These are phyloP conservation scores for Acronicta alni DNA, from an alignment of 2,888 invertebrate genomes.

Conservation along the genomic window DNA sequence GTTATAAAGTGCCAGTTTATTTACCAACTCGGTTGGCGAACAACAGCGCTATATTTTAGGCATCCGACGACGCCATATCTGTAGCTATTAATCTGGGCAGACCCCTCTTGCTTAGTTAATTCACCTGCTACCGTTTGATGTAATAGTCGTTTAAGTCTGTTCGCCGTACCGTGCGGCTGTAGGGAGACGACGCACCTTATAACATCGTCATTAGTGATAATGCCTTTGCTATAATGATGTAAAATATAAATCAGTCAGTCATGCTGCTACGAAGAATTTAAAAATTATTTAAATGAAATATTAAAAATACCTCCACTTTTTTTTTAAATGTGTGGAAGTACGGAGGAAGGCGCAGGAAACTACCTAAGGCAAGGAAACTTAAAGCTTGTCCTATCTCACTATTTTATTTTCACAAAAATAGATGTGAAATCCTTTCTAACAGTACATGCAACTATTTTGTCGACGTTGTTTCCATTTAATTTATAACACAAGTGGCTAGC, in stretches of 20 bases:
- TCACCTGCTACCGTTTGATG: conserved; percentile 75
- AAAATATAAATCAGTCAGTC: conserved; percentile 5
- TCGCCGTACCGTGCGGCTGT: conserved; percentile 60
- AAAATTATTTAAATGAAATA: not conserved
- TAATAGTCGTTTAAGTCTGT: conserved; percentile 72
- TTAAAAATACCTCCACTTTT: not conserved
- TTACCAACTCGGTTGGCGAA: conserved; percentile 48
- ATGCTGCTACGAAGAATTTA: not conserved
- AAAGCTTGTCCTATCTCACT: no score
- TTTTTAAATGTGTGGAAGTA: not conserved
- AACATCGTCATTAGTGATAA: conserved; percentile 67
- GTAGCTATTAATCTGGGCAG: conserved; percentile 75
- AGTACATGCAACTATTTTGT: conserved; percentile 12
- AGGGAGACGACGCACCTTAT: conserved; percentile 54
- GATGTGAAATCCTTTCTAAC: no score
- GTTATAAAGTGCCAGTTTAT: conserved; percentile 37
- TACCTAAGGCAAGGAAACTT: no score
- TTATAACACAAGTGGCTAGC: conserved; percentile 25
- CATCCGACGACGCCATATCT: conserved; percentile 69
- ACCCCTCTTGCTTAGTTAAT: conserved; percentile 72
- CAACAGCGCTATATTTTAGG: conserved; percentile 64
- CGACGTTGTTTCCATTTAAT: conserved; percentile 32
- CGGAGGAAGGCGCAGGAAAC: no score
- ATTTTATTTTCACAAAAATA: no score
- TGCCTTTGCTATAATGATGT: conserved; percentile 54